Base-by-base conservation (phyloP, 2,888 invertebrate species). In the Ceratothoa steindachneri region DNA sequence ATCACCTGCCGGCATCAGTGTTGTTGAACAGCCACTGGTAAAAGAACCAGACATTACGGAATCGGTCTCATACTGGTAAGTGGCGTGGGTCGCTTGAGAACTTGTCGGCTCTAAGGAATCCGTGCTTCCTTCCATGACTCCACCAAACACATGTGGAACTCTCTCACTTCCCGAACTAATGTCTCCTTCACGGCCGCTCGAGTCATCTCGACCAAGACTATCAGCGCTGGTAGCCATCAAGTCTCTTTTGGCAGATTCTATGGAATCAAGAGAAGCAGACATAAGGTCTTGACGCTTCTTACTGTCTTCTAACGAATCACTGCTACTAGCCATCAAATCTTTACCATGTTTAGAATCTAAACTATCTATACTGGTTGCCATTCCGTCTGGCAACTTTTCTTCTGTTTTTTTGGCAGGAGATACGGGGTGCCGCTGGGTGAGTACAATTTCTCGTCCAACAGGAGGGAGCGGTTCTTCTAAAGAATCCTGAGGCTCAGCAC, bases 41-140 rank as follows among this genome's bases (percentile, higher is more conserved):
- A 92, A 89, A 84, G 93, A 93, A 71, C 92, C 92, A 0, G 93
- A 92, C 90, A 92, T 92, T 52, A 92, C 89, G 0, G 93, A 93
- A 82, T 93, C 92, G 0, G 90, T 90, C 84, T 93, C 92, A 81
- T 90, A 91, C 83, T 92, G 92, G 82, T 91, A 92, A 0, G 92
- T 92, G 12, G 92, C 93, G 81, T 92, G 89, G 1, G 93, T 93
- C 0, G 91, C 92, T 65, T 90, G 89, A 0, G 92, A 91, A 81
- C 91, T 92, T 7, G 91, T 90, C 15, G 82, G 82, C 82, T 92
- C 92, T 70, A 91, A 83, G 80, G 90, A 91, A 80, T 90, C 90
- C 0, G 89, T 90, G 82, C 90, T 90, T 65, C 89, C 89, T 82
- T 89, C 81, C 85, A 88, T 88, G 55, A 74, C 51, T 27, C 82